A percentile compares a stretch with the other conserved stretches of the same genome.
These are phyloP conservation scores for Bos taurus DNA, from an alignment of 2,113 vertebrate genomes.

Conservation along the genomic window ARS-UCD2.0 NC_037335.1:54545501-54546000, in stretches of 20 bases:
- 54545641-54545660: background rate
- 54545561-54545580: background rate
- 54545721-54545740: background rate
- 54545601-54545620: background rate
- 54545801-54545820: background rate
- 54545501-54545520: background rate
- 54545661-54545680: background rate
- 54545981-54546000: background rate
- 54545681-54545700: background rate
- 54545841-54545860: background rate
- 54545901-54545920: background rate
- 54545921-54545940: background rate
- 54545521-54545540: background rate
- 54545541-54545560: background rate
- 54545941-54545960: background rate
- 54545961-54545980: background rate
- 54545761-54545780: background rate
- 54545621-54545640: background rate
- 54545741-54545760: background rate
- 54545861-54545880: background rate
- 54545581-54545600: background rate
- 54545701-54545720: background rate
- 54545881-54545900: background rate
- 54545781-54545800: background rate
- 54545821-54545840: background rate